phyloP scores from a whole-genome alignment of 2,113 vertebrate species.

The Caranx melampygus region DNA sequence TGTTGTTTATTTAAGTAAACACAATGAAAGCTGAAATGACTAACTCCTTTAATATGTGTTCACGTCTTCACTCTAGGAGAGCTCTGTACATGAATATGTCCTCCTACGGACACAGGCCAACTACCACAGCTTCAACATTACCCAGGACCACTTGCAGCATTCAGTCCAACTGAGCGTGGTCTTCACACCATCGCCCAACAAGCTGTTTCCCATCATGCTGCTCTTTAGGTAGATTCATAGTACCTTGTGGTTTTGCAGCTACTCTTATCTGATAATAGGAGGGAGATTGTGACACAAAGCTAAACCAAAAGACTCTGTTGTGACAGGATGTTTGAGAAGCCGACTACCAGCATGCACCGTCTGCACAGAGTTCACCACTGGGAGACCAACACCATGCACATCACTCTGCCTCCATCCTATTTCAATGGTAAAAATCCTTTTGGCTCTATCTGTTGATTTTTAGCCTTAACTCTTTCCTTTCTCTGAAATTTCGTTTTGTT shows the following conservation, averaged over 20 bases:
- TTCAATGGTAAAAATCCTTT: conserved; percentile 66
- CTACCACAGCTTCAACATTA: conserved; percentile 83
- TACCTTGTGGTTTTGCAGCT: not conserved
- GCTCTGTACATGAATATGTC: conserved; percentile 11
- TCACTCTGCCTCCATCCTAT: conserved; percentile 78
- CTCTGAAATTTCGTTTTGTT: not conserved
- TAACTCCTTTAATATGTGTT: not conserved
- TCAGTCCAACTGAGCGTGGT: conserved; percentile 79
- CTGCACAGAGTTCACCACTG: conserved; percentile 76
- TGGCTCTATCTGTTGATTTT: not conserved
- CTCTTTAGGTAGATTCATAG: conserved; percentile 82
- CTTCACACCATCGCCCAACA: conserved; percentile 65
- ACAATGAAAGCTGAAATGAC: not conserved
- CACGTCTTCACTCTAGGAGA: conserved; percentile 47
- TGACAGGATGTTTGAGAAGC: conserved; percentile 83
- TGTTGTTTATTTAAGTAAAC: not conserved
- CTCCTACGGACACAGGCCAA: conserved; percentile 76
- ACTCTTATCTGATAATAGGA: not conserved
- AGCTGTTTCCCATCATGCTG: conserved; percentile 84
- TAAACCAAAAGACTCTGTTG: not conserved
- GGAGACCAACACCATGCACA: conserved; percentile 62
- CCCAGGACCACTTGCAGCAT: conserved; percentile 70
- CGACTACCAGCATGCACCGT: conserved; percentile 83
- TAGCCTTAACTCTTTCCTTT: not conserved
- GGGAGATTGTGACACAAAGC: not conserved